These are phyloP conservation scores for Zaprionus gabonicus DNA, from an alignment of 1,140 invertebrate species.

Conservation along the genomic window DNA sequence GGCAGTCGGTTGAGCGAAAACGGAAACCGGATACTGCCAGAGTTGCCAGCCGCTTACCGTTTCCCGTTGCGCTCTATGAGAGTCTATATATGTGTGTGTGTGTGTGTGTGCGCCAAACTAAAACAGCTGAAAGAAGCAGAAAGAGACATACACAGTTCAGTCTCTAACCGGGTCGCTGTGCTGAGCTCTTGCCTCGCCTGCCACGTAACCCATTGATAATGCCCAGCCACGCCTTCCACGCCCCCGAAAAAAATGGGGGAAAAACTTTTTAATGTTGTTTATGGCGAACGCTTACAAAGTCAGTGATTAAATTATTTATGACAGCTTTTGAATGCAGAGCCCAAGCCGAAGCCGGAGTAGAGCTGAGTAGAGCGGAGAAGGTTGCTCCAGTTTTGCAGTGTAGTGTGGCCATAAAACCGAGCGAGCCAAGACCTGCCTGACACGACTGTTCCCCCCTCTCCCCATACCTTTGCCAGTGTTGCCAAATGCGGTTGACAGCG, in stretches of 20 bases:
- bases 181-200: neutral
- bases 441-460: neutral
- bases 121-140: slow-evolving; percentile 21
- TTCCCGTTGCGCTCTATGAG: slow-evolving; percentile 29
- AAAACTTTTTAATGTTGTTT: slow-evolving; percentile 63
- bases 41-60: slow-evolving; percentile 62
- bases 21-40: slow-evolving; percentile 62
- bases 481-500: slow-evolving; percentile 45
- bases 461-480: slow-evolving; percentile 20
- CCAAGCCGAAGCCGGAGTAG: neutral
- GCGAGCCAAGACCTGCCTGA: slow-evolving; percentile 17
- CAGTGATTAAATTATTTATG: slow-evolving; percentile 81
- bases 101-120: slow-evolving; percentile 25
- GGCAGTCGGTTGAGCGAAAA: slow-evolving; percentile 50
- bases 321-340: slow-evolving; percentile 68
- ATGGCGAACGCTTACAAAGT: slow-evolving; percentile 63
- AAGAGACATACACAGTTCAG: neutral
- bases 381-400: slow-evolving; percentile 36
- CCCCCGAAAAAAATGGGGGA: neutral
- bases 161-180: neutral
- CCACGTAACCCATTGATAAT: slow-evolving; percentile 46
- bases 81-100: neutral
- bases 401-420: slow-evolving; percentile 43
- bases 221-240: slow-evolving; percentile 9
- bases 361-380: neutral